phyloP scores from a whole-genome alignment of 1,140 invertebrate genomes.

The Heliconius himera region DNA sequence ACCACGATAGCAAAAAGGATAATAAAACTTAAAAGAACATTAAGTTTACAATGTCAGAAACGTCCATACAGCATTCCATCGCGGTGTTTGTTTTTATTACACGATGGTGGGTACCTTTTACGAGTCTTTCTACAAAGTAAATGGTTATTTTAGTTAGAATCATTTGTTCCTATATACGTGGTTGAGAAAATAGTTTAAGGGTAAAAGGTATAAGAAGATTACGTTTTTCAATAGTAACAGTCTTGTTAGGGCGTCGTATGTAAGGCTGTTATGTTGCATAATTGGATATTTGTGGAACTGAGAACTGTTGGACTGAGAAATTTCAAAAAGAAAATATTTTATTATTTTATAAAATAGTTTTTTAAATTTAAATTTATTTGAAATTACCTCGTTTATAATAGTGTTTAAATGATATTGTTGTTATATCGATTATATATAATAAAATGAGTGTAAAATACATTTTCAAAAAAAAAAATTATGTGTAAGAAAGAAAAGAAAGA shows the following conservation, averaged over 20 bases:
- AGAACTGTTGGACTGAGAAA: background rate
- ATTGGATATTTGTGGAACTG: background rate
- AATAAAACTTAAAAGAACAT: slow-evolving; percentile 9
- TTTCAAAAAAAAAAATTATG: too few relatives aligned
- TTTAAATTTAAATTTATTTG: too few relatives aligned
- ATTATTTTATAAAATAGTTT: too few relatives aligned
- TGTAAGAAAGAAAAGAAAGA: too few relatives aligned
- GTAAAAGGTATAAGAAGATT: background rate
- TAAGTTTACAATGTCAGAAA: slow-evolving; percentile 33
- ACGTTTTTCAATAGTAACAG: slow-evolving; percentile 3
- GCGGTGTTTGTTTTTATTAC: slow-evolving; percentile 37
- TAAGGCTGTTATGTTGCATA: background rate
- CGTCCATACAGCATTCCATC: slow-evolving; percentile 28
- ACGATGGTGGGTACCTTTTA: slow-evolving; percentile 25
- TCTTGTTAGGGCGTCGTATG: background rate
- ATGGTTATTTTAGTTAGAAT: slow-evolving; percentile 32
- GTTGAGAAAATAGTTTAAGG: background rate
- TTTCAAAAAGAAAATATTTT: too few relatives aligned
- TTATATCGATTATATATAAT: too few relatives aligned
- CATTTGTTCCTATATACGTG: slow-evolving; percentile 13
- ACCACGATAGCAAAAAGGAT: background rate
- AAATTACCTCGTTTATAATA: too few relatives aligned
- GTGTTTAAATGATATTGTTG: too few relatives aligned
- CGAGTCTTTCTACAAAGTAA: slow-evolving; percentile 28
- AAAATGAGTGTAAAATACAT: too few relatives aligned